Evolutionary conservation across 92 coral and sea anemone species (phyloP), one percentile per base, ranked within the genome.

Genomic region (Desmophyllum pertusum): DNA sequence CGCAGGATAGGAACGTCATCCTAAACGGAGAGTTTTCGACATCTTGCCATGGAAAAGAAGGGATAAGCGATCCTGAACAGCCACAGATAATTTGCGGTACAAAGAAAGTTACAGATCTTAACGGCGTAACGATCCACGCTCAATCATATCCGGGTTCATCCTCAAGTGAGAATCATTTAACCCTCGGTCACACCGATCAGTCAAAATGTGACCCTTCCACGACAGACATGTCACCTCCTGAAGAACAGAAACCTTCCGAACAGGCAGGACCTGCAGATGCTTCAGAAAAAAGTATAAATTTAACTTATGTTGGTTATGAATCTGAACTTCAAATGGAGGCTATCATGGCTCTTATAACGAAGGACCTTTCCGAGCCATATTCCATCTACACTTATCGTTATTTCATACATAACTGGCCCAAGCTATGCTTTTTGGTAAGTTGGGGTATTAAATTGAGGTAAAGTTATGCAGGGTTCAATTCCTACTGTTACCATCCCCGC

Each of bases 351-450:
- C 87, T 97, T 76, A 97, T 97, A 37, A 97, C 99, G 4, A 97
- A 97, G 77, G 99, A 97, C 92, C 92, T 97, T 57, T 97, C 99
- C 1, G 99, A 97, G 75, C 99, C 99, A 5, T 97, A 97, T 55
- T 97, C 99, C 8, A 92, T 97, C 63, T 97, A 97, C 87, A 97
- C 99, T 0, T 97, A 97, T 83, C 98, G 99, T 65, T 97, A 97
- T 88, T 97, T 97, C 80, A 97, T 97, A 48, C 99, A 97, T 82
- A 97, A 97, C 88, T 97, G 99, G 99, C 99, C 99, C 37, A 90
- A 88, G 78, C 90, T 97, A 30, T 97, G 98, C 66, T 97, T 94
- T 83, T 69, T 97, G 98, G 99, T 97, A 84, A 92, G 99, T 85
- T 57, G 40, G 39, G n/a, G 31, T 11, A 5, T 3, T 4, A 2